These are phyloP conservation scores for Oxytorus armatus DNA, from an alignment of 2,888 invertebrate genomes.

Conservation along the genomic window DNA sequence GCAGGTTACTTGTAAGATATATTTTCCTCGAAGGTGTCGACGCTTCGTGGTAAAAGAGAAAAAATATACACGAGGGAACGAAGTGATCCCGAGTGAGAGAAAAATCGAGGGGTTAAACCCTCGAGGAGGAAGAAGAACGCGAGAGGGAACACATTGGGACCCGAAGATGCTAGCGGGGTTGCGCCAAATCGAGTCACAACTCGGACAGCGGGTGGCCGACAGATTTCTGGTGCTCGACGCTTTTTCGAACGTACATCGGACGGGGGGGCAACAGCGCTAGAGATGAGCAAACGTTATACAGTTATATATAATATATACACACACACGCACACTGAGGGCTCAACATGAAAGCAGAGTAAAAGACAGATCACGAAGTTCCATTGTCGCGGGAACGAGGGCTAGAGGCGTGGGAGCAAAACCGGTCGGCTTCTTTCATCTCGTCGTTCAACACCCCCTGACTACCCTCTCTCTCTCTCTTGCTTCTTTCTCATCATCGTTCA, in stretches of 20 bases:
- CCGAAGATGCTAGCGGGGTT: constrained; percentile 66
- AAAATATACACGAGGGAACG: constrained; percentile 26
- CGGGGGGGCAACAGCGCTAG: constrained; percentile 29
- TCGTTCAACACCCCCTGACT: constrained; percentile 69
- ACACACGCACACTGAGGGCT: constrained; percentile 28
- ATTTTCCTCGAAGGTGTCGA: constrained; percentile 28
- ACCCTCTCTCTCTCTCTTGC: constrained; percentile 64
- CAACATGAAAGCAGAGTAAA: constrained; percentile 63
- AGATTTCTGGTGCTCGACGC: constrained; percentile 72
- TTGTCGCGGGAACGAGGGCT: constrained; percentile 75
- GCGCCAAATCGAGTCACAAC: constrained; percentile 83
- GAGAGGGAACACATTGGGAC: constrained; percentile 40
- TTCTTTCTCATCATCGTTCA: constrained; percentile 68
- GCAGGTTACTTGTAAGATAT: constrained; percentile 12
- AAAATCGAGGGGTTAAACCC: constrained; percentile 53
- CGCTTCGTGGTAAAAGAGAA: constrained; percentile 23
- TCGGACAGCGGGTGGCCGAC: constrained; percentile 82
- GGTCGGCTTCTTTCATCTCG: constrained; percentile 82
- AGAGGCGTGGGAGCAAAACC: constrained; percentile 81
- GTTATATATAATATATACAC: too few relatives aligned
- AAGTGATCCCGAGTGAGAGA: constrained; percentile 43
- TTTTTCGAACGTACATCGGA: constrained; percentile 37
- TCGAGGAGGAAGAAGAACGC: constrained; percentile 26
- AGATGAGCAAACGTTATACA: constrained; percentile 42
- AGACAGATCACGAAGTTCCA: constrained; percentile 79